A percentile compares a stretch with the other conserved stretches of the same genome.
phyloP scores from a whole-genome alignment of 2,113 vertebrate genomes.

The Aix galericulata region DNA sequence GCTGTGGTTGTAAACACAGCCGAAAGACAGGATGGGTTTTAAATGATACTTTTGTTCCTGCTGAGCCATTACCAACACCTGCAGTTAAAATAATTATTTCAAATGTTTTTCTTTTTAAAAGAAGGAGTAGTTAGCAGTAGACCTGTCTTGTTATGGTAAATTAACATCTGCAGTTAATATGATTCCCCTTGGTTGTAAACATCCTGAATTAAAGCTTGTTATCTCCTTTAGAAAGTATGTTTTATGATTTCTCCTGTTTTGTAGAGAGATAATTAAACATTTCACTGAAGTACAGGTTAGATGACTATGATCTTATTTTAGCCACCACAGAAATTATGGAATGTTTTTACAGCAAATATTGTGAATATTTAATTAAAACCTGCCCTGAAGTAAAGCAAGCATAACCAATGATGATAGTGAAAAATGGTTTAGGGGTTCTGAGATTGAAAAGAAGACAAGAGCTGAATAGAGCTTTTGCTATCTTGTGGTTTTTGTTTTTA shows the following conservation, averaged over 20 bases:
- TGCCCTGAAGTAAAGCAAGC: slow-evolving; percentile 30
- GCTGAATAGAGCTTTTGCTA: not conserved
- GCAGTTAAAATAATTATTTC: slow-evolving; percentile 73
- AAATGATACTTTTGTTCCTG: slow-evolving; percentile 66
- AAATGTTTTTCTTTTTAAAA: slow-evolving; percentile 67
- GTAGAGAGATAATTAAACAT: slow-evolving; percentile 53
- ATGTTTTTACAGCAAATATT: slow-evolving; percentile 58
- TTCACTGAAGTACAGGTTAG: slow-evolving; percentile 39
- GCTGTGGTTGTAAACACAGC: slow-evolving; percentile 38
- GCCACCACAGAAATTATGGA: slow-evolving; percentile 17
- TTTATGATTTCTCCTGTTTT: slow-evolving; percentile 63
- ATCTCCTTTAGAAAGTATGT: slow-evolving; percentile 53
- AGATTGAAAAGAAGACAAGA: not conserved
- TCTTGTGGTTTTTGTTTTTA: not conserved
- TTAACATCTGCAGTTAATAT: slow-evolving; percentile 70
- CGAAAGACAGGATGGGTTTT: slow-evolving; percentile 39
- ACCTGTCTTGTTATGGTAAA: slow-evolving; percentile 66
- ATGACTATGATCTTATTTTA: slow-evolving; percentile 60
- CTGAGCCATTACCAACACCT: slow-evolving; percentile 62
- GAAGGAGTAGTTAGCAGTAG: slow-evolving; percentile 56
- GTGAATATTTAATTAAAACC: slow-evolving; percentile 37
- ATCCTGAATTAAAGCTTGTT: slow-evolving; percentile 64
- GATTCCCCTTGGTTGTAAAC: slow-evolving; percentile 59
- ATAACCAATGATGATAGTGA: not conserved
- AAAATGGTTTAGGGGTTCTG: not conserved